Evolutionary conservation across 2,888 invertebrate genomes (phyloP), one percentile per base, ranked within the genome.

Genomic region (Deilephila elpenor): DNA sequence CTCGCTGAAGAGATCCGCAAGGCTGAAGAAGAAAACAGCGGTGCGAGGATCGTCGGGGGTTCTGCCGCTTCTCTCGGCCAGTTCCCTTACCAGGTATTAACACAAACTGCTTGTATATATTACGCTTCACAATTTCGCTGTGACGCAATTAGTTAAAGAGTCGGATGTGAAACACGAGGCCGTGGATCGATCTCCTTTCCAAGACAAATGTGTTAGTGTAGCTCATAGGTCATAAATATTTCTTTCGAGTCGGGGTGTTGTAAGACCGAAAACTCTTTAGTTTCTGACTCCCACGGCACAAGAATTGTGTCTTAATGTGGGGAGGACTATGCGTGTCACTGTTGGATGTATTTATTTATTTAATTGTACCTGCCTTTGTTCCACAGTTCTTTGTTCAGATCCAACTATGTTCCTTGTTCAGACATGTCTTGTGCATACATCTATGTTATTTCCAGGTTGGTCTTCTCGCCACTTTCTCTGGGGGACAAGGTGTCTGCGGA

Each of bases 401-500:
- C n/a, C n/a, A n/a, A n/a, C n/a, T n/a, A n/a, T n/a, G n/a, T n/a
- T n/a, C n/a, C n/a, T n/a, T n/a, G n/a, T n/a, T 37, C 5, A 37
- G 37, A 37, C 6, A 6, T 37, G 6, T 5, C 32, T 32, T 32
- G 32, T 7, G 53, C 19, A 3, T 5, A 53, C 8, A 72, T n/a
- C n/a, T 34, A 56, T 34, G 70, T 62, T 71, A 8, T 29, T 76
- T 77, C 1, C 72, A 85, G 84, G 84, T 80, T 59, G 86, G 84
- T 53, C 78, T 83, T 0, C 60, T 83, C 14, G 70, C 77, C 19
- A 72, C 76, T 5, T 62, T 83, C 25, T 7, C 74, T 0, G 67
- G 74, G 25, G 78, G 77, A 20, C 51, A 51, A 37, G 83, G 78
- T 19, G 80, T 87, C 0, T 90, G 90, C 74, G 89, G 90, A 3